Base-by-base conservation (phyloP, 2,797 vertebrate species). In the Coendou prehensilis region DNA sequence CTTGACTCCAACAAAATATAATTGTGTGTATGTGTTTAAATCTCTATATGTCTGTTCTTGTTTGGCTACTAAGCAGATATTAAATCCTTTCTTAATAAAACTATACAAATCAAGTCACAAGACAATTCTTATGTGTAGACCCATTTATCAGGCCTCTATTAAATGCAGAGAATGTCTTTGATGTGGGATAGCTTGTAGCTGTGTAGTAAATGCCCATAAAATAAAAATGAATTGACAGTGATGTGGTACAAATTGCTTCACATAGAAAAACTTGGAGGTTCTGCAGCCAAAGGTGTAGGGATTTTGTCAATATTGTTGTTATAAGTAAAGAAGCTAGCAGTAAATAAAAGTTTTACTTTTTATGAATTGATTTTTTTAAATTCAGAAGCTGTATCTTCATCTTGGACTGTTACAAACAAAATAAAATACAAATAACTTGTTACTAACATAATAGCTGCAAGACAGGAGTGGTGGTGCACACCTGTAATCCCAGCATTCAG, bases 321-420 rank as follows among this genome's bases (percentile, higher is more conserved):
- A n/a, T 67, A 67, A 67, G 15, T 67, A 26, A 61, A 61, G 9
- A 61, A 91, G 52, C 47, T 83, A 81, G 50, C 47, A 86, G 94
- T 88, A 95, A 76, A 75, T 93, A 47, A 87, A 67, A 50, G 9
- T 64, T 85, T 87, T 83, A 64, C 47, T 76, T 76, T 64, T 28
- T 95, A 97, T 95, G 95, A 78, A 93, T 98, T 92, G 92, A 81
- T n/a, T 73, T 50, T 47, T 91, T 98, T 98, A 98, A 98, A 98
- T 98, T 98, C 93, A 92, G 97, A 98, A 98, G 87, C 96, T 98
- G 91, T 92, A 91, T 89, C 97, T 97, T 98, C 84, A 97, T 75
- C 11, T 75, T 75, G 87, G 97, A 98, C 56, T 89, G 92, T 96
- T 89, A 98, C 97, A 97, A 98, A 97, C 83, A 50, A 97, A 97